Evolutionary conservation across 1,140 invertebrate genomes (phyloP), one percentile per base, ranked within the genome.

Genomic region (Thaumetopoea pityocampa): DNA sequence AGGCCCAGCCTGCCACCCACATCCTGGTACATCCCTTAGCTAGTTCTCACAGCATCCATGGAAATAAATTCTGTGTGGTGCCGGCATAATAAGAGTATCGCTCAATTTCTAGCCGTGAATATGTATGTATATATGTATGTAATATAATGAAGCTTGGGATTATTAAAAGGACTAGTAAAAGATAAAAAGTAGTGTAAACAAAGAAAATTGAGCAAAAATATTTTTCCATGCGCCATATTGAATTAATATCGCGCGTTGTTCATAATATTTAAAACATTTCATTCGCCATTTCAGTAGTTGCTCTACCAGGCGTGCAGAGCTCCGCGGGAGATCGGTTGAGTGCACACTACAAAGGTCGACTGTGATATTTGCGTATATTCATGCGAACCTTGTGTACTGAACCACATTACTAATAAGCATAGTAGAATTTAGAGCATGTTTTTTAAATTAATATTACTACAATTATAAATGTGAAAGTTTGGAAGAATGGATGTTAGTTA

Each of bases 241-340:
- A 49, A 52, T 58, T 55, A 48, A 58, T 57, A 53, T 53, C 26
- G 47, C 40, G 48, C 51, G 26, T 60, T 54, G 53, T 56, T 44
- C 51, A 66, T 61, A 62, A n/a, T n/a, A n/a, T n/a, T 58, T 62
- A 60, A 62, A 61, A 65, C 59, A 67, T 69, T 66, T 49, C 51
- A 54, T 67, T 67, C 57, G 36, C 56, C 52, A 55, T 62, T 61
- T 67, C 52, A 63, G 65, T 61, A 60, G 61, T 61, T 51, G 54
- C 46, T 53, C 52, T 11, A 46, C 51, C 19, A 64, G 52, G 52
- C 63, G 60, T 71, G 64, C 55, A 47, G 33, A 28, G 28, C 67
- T 18, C 63, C 38, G 52, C 58, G 52, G 60, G 64, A 59, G 57
- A 57, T 54, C 45, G 58, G 45, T 65, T 59, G 62, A 67, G 67